A percentile compares a stretch with the other conserved stretches of the same genome.
These are phyloP conservation scores for Ptilorrhoa leucosticta DNA, from an alignment of 2,113 vertebrate species.

Conservation along the genomic window DNA sequence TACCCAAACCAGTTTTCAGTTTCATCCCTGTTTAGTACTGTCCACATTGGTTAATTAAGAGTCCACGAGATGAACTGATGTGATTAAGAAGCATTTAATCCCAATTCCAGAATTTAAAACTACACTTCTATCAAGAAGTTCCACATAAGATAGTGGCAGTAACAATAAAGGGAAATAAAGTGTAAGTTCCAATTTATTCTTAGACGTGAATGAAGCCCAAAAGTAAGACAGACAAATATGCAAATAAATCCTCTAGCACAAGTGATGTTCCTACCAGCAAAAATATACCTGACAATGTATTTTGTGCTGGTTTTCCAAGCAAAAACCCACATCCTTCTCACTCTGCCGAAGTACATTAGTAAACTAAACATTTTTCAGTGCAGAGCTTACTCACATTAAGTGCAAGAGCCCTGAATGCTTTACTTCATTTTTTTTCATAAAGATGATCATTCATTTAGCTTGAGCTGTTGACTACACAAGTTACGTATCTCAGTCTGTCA, in stretches of 20 bases:
- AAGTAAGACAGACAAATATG: not conserved
- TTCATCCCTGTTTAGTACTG: not conserved
- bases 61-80: not conserved
- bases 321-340: not conserved
- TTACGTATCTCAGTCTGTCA: not conserved
- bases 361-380: not conserved
- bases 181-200: not conserved
- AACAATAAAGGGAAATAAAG: not conserved
- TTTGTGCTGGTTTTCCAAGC: not conserved
- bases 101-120: not conserved
- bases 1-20: not conserved
- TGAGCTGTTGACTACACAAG: not conserved
- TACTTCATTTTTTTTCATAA: not conserved
- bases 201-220: not conserved
- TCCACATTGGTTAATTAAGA: not conserved
- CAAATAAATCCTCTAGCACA: not conserved
- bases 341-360: not conserved
- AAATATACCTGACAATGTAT: not conserved
- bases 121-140: not conserved
- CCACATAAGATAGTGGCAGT: not conserved
- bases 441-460: not conserved
- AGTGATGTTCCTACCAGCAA: not conserved
- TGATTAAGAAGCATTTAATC: not conserved
- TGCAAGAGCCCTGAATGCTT: not conserved
- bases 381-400: not conserved